Evolutionary conservation across 92 coral and sea anemone genomes (phyloP).

Genomic region (Heliopora coerulea): DNA sequence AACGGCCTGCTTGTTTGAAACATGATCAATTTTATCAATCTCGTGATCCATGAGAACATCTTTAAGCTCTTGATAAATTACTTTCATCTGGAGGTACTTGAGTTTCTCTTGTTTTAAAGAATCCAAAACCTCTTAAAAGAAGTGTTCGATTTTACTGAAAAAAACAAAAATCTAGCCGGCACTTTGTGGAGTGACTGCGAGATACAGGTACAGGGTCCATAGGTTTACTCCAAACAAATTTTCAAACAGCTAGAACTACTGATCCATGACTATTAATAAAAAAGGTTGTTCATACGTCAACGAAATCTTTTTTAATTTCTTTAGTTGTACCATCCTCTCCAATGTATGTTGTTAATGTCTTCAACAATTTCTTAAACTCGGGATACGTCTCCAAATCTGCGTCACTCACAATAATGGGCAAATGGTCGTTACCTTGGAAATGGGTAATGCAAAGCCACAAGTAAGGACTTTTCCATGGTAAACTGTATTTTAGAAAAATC

Average conservation of each 20-base stretch:
- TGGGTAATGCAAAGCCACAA: too few relatives aligned
- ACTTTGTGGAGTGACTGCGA: too few relatives aligned
- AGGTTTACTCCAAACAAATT: too few relatives aligned
- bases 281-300: constrained; percentile 50
- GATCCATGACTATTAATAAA: not conserved
- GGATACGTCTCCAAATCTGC: constrained; percentile 77
- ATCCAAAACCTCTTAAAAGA: constrained; percentile 54
- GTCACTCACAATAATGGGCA: constrained; percentile 67
- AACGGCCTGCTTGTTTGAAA: constrained; percentile 50
- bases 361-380: constrained; percentile 77
- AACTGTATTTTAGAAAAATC: too few relatives aligned
- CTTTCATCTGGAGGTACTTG: constrained; percentile 59
- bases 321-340: constrained; percentile 69
- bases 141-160: too few relatives aligned
- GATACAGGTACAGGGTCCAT: too few relatives aligned
- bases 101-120: constrained; percentile 63
- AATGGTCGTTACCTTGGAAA: too few relatives aligned
- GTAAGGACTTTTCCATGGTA: too few relatives aligned
- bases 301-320: constrained; percentile 54
- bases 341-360: constrained; percentile 63
- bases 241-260: too few relatives aligned
- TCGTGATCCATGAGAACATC: constrained; percentile 69
- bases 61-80: constrained; percentile 74
- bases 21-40: constrained; percentile 59
- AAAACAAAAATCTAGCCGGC: too few relatives aligned